phyloP scores from a whole-genome alignment of 2,797 vertebrate species.

The Vultur gryphus region DNA sequence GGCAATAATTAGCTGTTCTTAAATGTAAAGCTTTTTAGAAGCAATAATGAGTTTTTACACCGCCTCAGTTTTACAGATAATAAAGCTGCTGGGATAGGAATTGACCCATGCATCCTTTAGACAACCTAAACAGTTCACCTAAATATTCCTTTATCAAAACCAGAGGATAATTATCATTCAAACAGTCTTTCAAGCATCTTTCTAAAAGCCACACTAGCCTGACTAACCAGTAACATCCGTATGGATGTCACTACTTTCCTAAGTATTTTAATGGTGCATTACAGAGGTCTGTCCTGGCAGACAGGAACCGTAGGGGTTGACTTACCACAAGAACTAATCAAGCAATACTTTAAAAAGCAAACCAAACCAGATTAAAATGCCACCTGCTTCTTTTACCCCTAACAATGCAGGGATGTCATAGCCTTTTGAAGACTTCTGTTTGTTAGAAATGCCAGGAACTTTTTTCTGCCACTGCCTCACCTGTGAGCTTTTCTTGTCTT shows the following conservation, averaged over 20 bases:
- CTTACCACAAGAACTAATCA: not conserved
- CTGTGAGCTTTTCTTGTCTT: not conserved
- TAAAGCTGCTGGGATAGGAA: not conserved
- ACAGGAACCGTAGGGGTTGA: not conserved
- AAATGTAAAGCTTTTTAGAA: not conserved
- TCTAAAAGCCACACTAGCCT: not conserved
- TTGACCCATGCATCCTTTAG: not conserved
- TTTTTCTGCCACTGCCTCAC: not conserved
- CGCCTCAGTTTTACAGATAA: not conserved
- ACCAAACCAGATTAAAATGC: not conserved
- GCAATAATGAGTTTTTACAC: not conserved
- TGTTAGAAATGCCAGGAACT: not conserved
- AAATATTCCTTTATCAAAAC: not conserved
- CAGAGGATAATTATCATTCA: not conserved
- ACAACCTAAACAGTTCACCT: not conserved
- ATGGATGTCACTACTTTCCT: not conserved
- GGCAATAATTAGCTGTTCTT: not conserved
- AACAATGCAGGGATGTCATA: not conserved
- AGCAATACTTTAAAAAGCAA: not conserved
- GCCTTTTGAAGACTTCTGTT: not conserved
- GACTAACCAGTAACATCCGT: not conserved
- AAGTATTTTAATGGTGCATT: not conserved
- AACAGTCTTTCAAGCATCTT: not conserved
- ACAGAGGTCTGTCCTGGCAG: not conserved
- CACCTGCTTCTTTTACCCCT: not conserved